These are phyloP conservation scores for Drosophila fulvimacula DNA, from an alignment of 2,888 invertebrate genomes.

Conservation along the genomic window DNA sequence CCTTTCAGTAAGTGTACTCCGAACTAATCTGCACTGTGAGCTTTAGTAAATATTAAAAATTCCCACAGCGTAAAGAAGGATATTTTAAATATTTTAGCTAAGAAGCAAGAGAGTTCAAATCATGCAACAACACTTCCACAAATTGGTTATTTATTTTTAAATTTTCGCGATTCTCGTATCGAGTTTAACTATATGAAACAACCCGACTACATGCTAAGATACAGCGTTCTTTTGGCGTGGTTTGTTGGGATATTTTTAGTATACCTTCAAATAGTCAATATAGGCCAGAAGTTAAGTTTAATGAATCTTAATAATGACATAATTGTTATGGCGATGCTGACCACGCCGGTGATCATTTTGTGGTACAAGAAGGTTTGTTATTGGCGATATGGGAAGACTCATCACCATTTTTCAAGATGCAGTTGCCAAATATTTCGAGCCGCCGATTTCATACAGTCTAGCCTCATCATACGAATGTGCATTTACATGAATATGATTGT, in stretches of 20 bases:
- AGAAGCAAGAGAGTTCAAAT: neutral
- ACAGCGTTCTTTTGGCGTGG: constrained; percentile 88
- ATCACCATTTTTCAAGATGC: neutral
- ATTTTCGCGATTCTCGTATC: constrained; percentile 87
- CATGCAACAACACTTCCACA: neutral
- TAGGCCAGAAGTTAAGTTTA: neutral
- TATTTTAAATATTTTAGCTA: neutral
- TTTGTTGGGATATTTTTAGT: constrained; percentile 87
- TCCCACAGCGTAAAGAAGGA: neutral
- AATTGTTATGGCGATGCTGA: constrained; percentile 65
- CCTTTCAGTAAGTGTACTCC: constrained; percentile 87
- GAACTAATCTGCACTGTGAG: neutral
- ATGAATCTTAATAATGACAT: neutral
- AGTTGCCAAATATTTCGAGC: constrained; percentile 41
- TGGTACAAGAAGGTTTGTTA: constrained; percentile 91
- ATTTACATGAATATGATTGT: constrained; percentile 89
- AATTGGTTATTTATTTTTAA: constrained; percentile 86
- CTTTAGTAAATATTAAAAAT: neutral
- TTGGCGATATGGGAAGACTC: constrained; percentile 84
- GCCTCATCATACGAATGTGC: constrained; percentile 87
- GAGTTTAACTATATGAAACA: constrained; percentile 90
- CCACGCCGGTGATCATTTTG: constrained; percentile 88
- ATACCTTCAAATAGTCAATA: constrained; percentile 84
- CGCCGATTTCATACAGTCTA: constrained; percentile 87
- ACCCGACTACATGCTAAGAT: constrained; percentile 93